Evolutionary conservation across 2,797 vertebrate species (phyloP).

Genomic region (Coracias cyanogaster): DNA sequence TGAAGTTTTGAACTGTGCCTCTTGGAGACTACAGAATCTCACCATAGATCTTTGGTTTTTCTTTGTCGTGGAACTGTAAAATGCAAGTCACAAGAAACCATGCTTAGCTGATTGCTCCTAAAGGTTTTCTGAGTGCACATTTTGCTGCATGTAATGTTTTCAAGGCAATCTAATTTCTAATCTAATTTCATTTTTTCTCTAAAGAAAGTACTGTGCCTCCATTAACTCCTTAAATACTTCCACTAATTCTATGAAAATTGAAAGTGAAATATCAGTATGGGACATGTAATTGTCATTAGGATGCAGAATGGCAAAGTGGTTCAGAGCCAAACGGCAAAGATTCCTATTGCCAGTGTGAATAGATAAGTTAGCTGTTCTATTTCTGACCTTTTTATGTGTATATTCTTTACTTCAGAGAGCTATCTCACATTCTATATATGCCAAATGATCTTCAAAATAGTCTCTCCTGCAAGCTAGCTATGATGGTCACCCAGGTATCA

Average conservation of each 20-base stretch:
- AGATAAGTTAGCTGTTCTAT: slow-evolving; percentile 7
- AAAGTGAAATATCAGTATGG: slow-evolving; percentile 45
- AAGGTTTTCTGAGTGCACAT: slow-evolving; percentile 41
- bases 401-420: slow-evolving; percentile 48
- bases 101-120: slow-evolving; percentile 27
- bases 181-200: slow-evolving; percentile 60
- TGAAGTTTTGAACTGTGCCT: background rate
- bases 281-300: slow-evolving; percentile 47
- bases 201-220: slow-evolving; percentile 47
- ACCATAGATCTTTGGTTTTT: background rate
- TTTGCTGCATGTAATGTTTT: slow-evolving; percentile 49
- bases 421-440: slow-evolving; percentile 16
- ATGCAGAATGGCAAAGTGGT: slow-evolving; percentile 19
- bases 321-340: slow-evolving; percentile 60
- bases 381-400: slow-evolving; percentile 48
- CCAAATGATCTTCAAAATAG: slow-evolving; percentile 65
- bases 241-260: slow-evolving; percentile 60
- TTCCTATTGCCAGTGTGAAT: slow-evolving; percentile 18
- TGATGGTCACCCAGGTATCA: slow-evolving; percentile 6
- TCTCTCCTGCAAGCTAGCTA: slow-evolving; percentile 1
- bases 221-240: slow-evolving; percentile 68
- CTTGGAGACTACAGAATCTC: background rate
- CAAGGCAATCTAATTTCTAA: slow-evolving; percentile 65
- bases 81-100: slow-evolving; percentile 12
- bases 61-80: background rate